A percentile compares a stretch with the other conserved stretches of the same genome.
Conservation (phyloP, 2,113 vertebrate genomes). For the Rhabdomys dilectus region DNA sequence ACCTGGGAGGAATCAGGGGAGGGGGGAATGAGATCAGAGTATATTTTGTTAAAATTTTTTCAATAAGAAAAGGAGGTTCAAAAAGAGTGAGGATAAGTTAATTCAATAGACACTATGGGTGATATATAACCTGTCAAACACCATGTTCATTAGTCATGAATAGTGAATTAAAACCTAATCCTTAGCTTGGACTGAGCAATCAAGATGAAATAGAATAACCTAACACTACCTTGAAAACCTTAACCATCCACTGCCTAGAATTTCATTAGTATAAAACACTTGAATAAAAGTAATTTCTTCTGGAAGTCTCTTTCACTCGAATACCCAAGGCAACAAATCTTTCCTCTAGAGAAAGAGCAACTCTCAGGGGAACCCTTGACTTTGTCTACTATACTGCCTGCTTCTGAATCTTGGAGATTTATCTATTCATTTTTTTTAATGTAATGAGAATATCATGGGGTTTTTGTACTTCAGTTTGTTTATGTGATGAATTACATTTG, state of each 20-base stretch:
- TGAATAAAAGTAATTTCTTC: not conserved
- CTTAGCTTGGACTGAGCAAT: not conserved
- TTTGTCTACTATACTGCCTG: not conserved
- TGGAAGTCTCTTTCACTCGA: not conserved
- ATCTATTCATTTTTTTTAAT: not conserved
- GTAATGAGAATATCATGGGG: no score
- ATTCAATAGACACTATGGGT: not conserved
- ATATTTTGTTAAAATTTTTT: not conserved
- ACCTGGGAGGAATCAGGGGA: not conserved
- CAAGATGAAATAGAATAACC: constrained; percentile 5
- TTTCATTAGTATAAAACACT: not conserved
- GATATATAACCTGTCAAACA: not conserved
- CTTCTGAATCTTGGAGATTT: constrained; percentile 4
- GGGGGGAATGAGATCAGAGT: not conserved
- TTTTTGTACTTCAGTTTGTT: no score
- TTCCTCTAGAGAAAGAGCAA: not conserved
- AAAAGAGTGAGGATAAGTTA: not conserved
- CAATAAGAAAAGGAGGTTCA: not conserved
- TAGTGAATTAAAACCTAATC: not conserved
- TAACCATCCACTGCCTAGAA: not conserved
- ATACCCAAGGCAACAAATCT: not conserved
- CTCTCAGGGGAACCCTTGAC: not conserved
- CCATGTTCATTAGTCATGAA: not conserved
- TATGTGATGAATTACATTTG: no score
- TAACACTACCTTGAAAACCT: constrained; percentile 7